Base-by-base conservation (phyloP, 2,888 invertebrate species). In the Epsilonema sp. region DNA sequence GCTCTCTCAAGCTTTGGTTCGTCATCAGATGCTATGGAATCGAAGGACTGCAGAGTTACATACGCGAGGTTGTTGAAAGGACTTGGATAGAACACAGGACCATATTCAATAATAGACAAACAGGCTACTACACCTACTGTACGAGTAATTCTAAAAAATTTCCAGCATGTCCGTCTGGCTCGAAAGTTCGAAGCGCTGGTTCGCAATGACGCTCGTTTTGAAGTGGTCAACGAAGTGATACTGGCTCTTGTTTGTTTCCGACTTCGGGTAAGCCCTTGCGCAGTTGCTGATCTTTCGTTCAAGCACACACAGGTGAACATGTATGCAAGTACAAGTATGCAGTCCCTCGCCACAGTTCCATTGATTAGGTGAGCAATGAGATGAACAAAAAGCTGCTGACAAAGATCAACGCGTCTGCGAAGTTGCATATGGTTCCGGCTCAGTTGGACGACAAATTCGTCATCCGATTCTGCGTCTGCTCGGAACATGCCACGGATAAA, bases 1-100 rank as follows among this genome's bases (percentile, higher is more conserved):
- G 94, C 49, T 82, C 90, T 1, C 73, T 97, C 53, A 97, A 97
- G 65, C 70, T 97, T 36, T 97, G 94, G 94, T 97, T 94, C 68
- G 92, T 94, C 54, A 73, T 97, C 58, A 73, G 94, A 52, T 80
- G 78, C 59, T 92, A 86, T 63, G 94, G 94, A 21, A 81, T 94
- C 56, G 80, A 81, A 50, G 92, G 92, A 1, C 71, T 97, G 42
- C 89, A 87, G 66, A 77, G 78, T 48, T 92, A 94, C 64, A 85
- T 97, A 52, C 74, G 94, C 52, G 79, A 82, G 61, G 71, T 71
- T 53, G 22, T n/a, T n/a, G n/a, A n/a, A n/a, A n/a, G n/a, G n/a
- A n/a, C n/a, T n/a, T n/a, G n/a, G n/a, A n/a, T n/a, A n/a, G n/a
- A n/a, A n/a, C n/a, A n/a, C n/a, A n/a, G n/a, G n/a, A n/a, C n/a